Base-by-base conservation (phyloP, 2,113 vertebrate genomes). In the Dendropsophus ebraccatus region DNA sequence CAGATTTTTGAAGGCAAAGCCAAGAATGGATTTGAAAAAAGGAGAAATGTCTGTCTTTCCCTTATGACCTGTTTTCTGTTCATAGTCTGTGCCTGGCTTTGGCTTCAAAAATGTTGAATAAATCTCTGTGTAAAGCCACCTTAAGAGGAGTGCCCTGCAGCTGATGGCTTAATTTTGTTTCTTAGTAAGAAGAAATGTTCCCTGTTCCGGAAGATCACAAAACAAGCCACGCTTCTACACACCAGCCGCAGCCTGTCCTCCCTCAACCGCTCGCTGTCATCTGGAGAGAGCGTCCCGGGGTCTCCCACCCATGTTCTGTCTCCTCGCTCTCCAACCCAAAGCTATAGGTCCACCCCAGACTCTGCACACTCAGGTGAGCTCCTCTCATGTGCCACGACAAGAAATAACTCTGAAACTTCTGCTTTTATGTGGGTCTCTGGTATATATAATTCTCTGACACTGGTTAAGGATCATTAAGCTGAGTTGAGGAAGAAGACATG, bases 231-330 rank as follows among this genome's bases (percentile, higher is more conserved):
- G 0, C 91, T 99, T 14, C 95, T 99, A 12, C 98, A 99, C 90
- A 98, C 98, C 89, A 99, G 97, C 88, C 96, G 97, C 84, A 97
- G 96, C 88, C 94, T 99, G 16, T 97, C 98, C 0, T 99, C 98
- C 3, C 94, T 99, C 17, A 99, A 96, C 91, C 96, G 98, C 54
- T 99, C 98, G 0, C 92, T 99, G 60, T 99, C 98, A 0, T 99
- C 98, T 0, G 96, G 98, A 16, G 98, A 99, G 92, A 99, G 97
- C 0, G 96, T 97, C 13, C 95, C 97, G 0, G 97, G 96, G 75
- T 99, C 98, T 41, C 97, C 98, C 9, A 99, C 98, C 0, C 96
- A 98, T 93, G 97, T 95, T 88, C 93, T 99, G 86, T 99, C 98
- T 1, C 97, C 97, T 30, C 95, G 96, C 2, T 99, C 97, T 76